Percentiles rank a stretch among this genome's conserved stretches.
phyloP scores from a whole-genome alignment of 1,140 invertebrate genomes.

The Bombus picipes region DNA sequence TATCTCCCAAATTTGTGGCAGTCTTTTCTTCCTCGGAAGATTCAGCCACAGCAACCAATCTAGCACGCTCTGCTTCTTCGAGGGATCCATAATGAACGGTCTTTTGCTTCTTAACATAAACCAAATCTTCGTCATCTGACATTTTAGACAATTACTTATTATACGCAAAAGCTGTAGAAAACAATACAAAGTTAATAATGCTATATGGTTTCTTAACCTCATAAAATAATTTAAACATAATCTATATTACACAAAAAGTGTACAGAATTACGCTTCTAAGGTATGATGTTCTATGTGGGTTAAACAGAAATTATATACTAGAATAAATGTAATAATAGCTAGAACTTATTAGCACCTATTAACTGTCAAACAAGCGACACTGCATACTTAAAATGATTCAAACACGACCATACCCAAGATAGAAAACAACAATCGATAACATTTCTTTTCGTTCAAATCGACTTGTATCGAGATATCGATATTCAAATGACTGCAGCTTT shows the following conservation, averaged over 20 bases:
- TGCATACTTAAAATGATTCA: neutral
- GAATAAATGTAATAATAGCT: neutral
- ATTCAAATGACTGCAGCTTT: neutral
- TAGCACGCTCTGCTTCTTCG: slow-evolving; percentile 89
- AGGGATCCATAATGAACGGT: slow-evolving; percentile 94
- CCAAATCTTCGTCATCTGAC: slow-evolving; percentile 94
- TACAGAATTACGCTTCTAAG: neutral
- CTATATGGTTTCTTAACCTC: neutral
- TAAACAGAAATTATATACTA: neutral
- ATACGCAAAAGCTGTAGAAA: neutral
- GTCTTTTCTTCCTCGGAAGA: slow-evolving; percentile 83
- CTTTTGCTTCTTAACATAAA: slow-evolving; percentile 89
- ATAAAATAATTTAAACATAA: neutral
- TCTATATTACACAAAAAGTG: neutral
- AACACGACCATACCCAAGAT: neutral
- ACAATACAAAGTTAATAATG: neutral
- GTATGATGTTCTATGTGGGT: neutral
- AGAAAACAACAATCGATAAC: neutral
- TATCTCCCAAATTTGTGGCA: slow-evolving; percentile 73
- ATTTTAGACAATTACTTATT: slow-evolving; percentile 80
- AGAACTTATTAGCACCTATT: neutral
- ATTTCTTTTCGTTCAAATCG: neutral
- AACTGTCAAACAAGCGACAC: neutral
- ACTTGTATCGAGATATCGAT: neutral
- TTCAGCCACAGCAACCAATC: slow-evolving; percentile 81